Percentiles rank a stretch among this genome's conserved stretches.
Evolutionary conservation across 2,797 vertebrate genomes (phyloP).

Genomic region (Scolopax rusticola): DNA sequence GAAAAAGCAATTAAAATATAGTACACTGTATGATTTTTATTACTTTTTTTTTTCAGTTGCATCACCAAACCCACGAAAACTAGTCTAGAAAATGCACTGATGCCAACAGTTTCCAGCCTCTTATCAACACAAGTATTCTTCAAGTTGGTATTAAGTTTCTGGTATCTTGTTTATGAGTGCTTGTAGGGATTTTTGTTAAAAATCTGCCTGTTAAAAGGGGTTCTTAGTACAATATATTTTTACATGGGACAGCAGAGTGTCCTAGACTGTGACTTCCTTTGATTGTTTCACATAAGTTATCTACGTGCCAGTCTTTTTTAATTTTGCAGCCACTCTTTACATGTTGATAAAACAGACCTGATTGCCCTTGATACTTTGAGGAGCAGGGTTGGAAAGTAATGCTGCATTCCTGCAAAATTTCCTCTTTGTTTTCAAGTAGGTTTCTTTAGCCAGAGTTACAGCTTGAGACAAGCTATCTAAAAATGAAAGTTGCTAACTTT

Average conservation of each 20-base stretch:
- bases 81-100: neutral
- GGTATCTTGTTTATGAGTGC: neutral
- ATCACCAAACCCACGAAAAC: neutral
- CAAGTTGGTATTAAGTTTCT: neutral
- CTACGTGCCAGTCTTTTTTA: neutral
- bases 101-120: neutral
- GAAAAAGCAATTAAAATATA: neutral
- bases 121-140: neutral
- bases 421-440: neutral
- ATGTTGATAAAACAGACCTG: neutral
- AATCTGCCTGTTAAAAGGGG: neutral
- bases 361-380: neutral
- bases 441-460: neutral
- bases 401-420: neutral
- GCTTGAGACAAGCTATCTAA: neutral
- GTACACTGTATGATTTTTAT: neutral
- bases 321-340: neutral
- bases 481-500: neutral
- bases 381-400: neutral
- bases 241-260: neutral
- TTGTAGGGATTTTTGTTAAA: neutral
- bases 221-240: neutral
- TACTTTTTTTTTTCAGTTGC: neutral
- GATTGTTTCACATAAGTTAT: neutral
- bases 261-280: neutral